Evolutionary conservation across 92 coral and sea anemone species (phyloP), one percentile per base, ranked within the genome.

Genomic region (Paragorgia papillata): DNA sequence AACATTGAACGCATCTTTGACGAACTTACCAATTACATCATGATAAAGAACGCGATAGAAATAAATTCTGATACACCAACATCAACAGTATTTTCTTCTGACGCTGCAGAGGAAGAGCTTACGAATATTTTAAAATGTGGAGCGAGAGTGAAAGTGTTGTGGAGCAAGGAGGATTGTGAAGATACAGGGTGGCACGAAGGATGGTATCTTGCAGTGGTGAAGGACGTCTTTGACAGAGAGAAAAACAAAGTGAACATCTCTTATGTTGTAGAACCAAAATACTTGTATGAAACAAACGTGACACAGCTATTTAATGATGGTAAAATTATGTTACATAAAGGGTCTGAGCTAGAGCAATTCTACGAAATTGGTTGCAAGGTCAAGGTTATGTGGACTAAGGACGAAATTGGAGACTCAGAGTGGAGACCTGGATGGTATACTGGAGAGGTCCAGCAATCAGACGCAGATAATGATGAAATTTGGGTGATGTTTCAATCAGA

Each of bases 151-250:
- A 76, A 76, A 76, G 82, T 76, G n/a, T 60, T 61, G 39, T 76
- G 82, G 82, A 48, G 59, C 24, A 37, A 44, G 29, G 59, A 60
- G 41, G 73, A 76, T 22, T 76, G 82, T 40, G 50, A 58, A 58
- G 71, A 41, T 19, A 57, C 70, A 40, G 57, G 81, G n/a, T 75
- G 71, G 81, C 71, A 75, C 35, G 55, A 79, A 57, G 84, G 83
- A n/a, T n/a, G n/a, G n/a, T n/a, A n/a, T n/a, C n/a, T n/a, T n/a
- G n/a, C n/a, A n/a, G n/a, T n/a, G n/a, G n/a, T n/a, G n/a, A n/a
- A n/a, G n/a, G n/a, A n/a, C n/a, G n/a, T n/a, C n/a, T n/a, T n/a
- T n/a, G n/a, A 63, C 10, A 10, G 30, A 1, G 54, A 79, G 9
- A 12, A 25, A 10, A 60, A 31, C 57, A 79, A 17, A 25, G 65